Evolutionary conservation across 2,797 vertebrate species (phyloP), one percentile per base, ranked within the genome.

Genomic region (Carduelis carduelis): DNA sequence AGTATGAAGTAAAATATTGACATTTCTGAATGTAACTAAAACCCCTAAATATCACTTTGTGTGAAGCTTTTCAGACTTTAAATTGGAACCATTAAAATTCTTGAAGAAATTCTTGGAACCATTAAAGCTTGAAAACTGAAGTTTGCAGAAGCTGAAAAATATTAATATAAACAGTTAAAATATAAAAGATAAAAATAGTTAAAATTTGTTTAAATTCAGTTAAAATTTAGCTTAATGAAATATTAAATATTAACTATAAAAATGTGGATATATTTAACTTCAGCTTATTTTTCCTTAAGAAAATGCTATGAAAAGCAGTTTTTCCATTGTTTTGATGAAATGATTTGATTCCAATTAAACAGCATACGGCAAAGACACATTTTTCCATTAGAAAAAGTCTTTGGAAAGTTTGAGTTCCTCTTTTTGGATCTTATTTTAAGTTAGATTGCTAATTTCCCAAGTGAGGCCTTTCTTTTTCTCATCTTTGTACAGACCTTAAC

Each of bases 321-420:
- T 95, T 91, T 86, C 66, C 63, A 70, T 74, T 89, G 56, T 91
- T 95, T 57, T 76, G 70, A 59, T 90, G 28, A 87, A 89, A 49
- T 43, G 8, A 34, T 83, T 89, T 92, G 71, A 80, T 87, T 83
- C 60, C 56, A 34, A 63, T 83, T 91, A 52, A 90, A 80, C 4
- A 41, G 43, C 35, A n/a, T 23, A 59, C 37, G 69, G 61, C 39
- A 81, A 75, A 86, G 47, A 17, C 50, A 64, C 32, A 74, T 76
- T 89, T 93, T 94, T 91, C 71, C 78, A 56, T 56, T 86, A 64
- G 81, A 93, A 94, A 82, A 84, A 30, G 50, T 56, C 37, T 37
- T 60, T 71, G 69, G 72, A 94, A 86, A 87, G 41, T 79, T 82
- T 81, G 35, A 80, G 83, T 84, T 93, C 12, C 39, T 91, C 12